A percentile compares a stretch with the other conserved stretches of the same genome.
Conservation (phyloP, 1,140 invertebrate genomes). For the Nymphalis io region DNA sequence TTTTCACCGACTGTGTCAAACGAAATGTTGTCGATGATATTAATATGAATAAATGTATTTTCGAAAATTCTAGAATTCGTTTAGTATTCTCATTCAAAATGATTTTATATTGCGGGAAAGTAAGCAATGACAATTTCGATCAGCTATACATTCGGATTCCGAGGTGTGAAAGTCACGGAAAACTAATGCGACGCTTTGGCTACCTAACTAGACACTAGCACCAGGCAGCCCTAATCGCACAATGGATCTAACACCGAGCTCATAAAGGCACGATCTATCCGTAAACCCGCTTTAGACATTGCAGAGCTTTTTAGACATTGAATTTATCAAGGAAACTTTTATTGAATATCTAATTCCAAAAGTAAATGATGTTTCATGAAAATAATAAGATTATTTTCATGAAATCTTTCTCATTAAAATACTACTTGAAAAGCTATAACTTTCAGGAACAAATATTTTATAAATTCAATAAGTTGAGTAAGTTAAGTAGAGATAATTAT, state of each 20-base stretch:
- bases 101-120: background rate
- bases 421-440: too few species aligned
- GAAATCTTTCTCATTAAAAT: too few species aligned
- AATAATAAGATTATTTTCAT: too few species aligned
- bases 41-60: too few species aligned
- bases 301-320: slow-evolving; percentile 38
- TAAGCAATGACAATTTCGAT: background rate
- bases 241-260: slow-evolving; percentile 46
- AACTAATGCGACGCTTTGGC: background rate
- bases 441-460: too few species aligned
- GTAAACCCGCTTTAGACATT: slow-evolving; percentile 44
- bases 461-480: too few species aligned
- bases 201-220: slow-evolving; percentile 11
- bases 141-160: background rate
- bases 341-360: background rate
- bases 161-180: slow-evolving; percentile 14
- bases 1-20: too few species aligned
- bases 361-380: too few species aligned
- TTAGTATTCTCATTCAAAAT: background rate
- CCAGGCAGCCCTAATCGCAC: slow-evolving; percentile 46
- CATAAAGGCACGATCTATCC: slow-evolving; percentile 52
- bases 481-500: too few species aligned
- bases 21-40: too few species aligned
- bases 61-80: too few species aligned
- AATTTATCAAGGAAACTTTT: slow-evolving; percentile 33